Conservation (phyloP, 1,140 invertebrate genomes). For the Anadara kagoshimensis region DNA sequence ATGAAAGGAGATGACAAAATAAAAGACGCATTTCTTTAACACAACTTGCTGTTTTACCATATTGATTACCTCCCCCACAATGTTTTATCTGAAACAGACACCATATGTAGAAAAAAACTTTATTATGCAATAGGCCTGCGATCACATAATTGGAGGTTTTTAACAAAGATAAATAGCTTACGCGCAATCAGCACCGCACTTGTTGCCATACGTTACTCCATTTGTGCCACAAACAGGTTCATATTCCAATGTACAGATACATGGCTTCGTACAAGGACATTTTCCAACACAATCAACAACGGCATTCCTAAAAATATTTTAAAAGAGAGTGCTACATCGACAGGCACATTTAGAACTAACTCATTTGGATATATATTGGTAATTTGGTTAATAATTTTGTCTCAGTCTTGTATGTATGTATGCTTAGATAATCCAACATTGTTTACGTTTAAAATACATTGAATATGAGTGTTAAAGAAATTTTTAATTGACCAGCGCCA, state of each 20-base stretch:
- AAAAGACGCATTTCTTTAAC: too few relatives aligned
- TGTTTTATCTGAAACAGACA: too few relatives aligned
- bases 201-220: constrained; percentile 10
- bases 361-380: not conserved
- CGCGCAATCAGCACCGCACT: constrained; percentile 3
- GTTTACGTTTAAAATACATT: not conserved
- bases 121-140: too few relatives aligned
- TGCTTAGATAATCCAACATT: not conserved
- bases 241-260: constrained; percentile 15
- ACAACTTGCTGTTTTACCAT: too few relatives aligned
- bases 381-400: not conserved
- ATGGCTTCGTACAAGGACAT: not conserved
- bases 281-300: not conserved
- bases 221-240: constrained; percentile 9
- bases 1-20: too few relatives aligned
- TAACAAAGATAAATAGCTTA: too few relatives aligned
- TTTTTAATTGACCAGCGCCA: not conserved
- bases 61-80: too few relatives aligned
- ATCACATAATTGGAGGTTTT: too few relatives aligned
- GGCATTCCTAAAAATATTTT: not conserved
- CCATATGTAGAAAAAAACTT: too few relatives aligned
- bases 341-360: not conserved
- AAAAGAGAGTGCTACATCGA: not conserved
- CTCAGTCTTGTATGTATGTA: not conserved
- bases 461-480: not conserved